A percentile compares a stretch with the other conserved stretches of the same genome.
Conservation (phyloP, 2,888 invertebrate genomes). For the Brachyopa scutellaris region DNA sequence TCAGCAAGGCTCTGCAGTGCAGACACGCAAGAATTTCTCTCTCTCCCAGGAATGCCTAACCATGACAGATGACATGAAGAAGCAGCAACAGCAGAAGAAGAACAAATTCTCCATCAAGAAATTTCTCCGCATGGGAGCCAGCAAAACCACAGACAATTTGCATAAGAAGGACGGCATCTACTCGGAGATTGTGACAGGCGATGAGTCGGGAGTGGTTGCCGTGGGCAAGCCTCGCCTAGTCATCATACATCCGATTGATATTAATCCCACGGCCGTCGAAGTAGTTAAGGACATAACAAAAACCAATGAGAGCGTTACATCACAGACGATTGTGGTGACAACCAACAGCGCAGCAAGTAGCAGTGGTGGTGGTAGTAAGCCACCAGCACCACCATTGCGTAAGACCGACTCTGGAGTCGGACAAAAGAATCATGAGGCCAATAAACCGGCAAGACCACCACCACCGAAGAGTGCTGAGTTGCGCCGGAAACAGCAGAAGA, state of each 20-base stretch:
- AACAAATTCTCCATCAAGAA: constrained; percentile 92
- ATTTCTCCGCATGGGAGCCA: constrained; percentile 90
- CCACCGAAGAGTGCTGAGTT: constrained; percentile 87
- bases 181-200: constrained; percentile 81
- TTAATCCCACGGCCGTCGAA: constrained; percentile 91
- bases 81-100: constrained; percentile 85
- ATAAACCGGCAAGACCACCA: constrained; percentile 88
- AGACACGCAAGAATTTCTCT: constrained; percentile 86
- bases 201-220: constrained; percentile 77
- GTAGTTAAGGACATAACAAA: constrained; percentile 86
- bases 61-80: constrained; percentile 71
- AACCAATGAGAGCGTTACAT: constrained; percentile 78
- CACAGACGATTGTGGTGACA: constrained; percentile 79
- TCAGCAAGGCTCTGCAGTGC: constrained; percentile 85
- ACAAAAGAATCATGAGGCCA: constrained; percentile 81
- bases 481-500: constrained; percentile 85
- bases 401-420: constrained; percentile 75
- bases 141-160: constrained; percentile 84
- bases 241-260: constrained; percentile 93
- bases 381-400: constrained; percentile 90
- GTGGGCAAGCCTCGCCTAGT: constrained; percentile 88
- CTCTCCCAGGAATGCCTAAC: constrained; percentile 88
- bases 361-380: constrained; percentile 82
- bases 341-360: constrained; percentile 70
- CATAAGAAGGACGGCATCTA: constrained; percentile 81